A percentile compares a stretch with the other conserved stretches of the same genome.
phyloP scores from a whole-genome alignment of 2,888 invertebrate genomes.

The Drosophila villosipedis region DNA sequence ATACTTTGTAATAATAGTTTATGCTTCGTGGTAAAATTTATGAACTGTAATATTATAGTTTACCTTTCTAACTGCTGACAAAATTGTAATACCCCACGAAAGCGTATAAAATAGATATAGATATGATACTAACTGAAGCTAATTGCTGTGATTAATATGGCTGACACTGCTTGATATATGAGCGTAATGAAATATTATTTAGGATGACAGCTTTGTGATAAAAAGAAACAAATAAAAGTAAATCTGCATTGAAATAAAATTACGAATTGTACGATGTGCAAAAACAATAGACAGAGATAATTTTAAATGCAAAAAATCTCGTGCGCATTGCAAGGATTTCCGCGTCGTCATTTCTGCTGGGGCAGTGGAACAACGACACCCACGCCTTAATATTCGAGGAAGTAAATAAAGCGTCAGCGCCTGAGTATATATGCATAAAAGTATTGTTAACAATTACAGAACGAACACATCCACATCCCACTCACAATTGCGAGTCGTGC shows the following conservation, averaged over 20 bases:
- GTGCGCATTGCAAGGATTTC: conserved; percentile 29
- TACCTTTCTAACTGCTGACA: neutral
- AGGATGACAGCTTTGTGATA: conserved; percentile 15
- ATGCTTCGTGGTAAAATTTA: neutral
- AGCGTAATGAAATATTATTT: conserved; percentile 21
- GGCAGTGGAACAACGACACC: conserved; percentile 7
- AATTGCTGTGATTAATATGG: conserved; percentile 34
- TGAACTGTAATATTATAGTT: neutral
- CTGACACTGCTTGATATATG: conserved; percentile 15
- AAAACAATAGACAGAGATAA: conserved; percentile 1
- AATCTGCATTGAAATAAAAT: neutral
- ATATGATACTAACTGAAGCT: conserved; percentile 7
- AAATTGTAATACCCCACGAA: neutral
- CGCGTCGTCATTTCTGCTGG: conserved; percentile 29
- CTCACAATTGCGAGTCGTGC: neutral
- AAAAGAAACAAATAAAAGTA: neutral
- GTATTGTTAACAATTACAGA: conserved; percentile 53
- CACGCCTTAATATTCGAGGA: conserved; percentile 46
- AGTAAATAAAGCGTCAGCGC: conserved; percentile 48
- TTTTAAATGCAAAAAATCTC: neutral
- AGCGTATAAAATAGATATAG: neutral
- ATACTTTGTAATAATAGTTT: neutral
- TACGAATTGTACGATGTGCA: neutral
- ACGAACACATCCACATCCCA: neutral
- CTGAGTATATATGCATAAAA: conserved; percentile 8